Evolutionary conservation across 2,888 invertebrate species (phyloP), one percentile per base, ranked within the genome.

Genomic region (Zele albiditarsus): DNA sequence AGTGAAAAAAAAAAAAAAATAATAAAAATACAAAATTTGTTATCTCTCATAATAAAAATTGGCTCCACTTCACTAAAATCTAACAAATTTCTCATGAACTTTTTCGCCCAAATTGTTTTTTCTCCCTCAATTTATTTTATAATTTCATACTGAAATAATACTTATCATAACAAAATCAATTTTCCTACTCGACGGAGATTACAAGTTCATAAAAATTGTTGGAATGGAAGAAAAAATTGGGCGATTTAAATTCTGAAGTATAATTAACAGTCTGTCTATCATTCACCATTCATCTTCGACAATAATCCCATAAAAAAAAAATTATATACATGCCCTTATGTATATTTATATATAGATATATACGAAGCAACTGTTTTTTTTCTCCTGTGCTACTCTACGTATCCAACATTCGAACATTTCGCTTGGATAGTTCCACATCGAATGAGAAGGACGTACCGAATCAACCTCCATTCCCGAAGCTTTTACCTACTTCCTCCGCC

Each of bases 381-480:
- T 70, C 70, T 28, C 31, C 20, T 70, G 33, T 27, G 5, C 14
- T 31, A n/a, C 27, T 63, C n/a, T 6, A 49, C 69, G 58, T 27
- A 70, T 70, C 65, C 53, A n/a, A 20, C 42, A 57, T 38, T 38
- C 33, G 57, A 74, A 33, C 33, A 74, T 69, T 74, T 62, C 69
- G 53, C 38, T 53, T 65, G 38, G 70, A 70, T 57, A 57, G 63
- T 57, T 70, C 65, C 49, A 23, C 57, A 33, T 46, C 42, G 65
- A 74, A 70, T 70, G 62, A 62, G 63, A 63, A 60, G 20, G 27
- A 69, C 60, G 65, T 27, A 65, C 53, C 28, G 27, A 58, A 74
- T 70, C 74, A 74, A 69, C 74, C 31, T 69, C 58, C 31, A 57
- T 69, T 69, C 16, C 53, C 38, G 69, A 27, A 69, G 69, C 58